Conservation (phyloP, 2,888 invertebrate genomes). For the Achlya flavicornis region DNA sequence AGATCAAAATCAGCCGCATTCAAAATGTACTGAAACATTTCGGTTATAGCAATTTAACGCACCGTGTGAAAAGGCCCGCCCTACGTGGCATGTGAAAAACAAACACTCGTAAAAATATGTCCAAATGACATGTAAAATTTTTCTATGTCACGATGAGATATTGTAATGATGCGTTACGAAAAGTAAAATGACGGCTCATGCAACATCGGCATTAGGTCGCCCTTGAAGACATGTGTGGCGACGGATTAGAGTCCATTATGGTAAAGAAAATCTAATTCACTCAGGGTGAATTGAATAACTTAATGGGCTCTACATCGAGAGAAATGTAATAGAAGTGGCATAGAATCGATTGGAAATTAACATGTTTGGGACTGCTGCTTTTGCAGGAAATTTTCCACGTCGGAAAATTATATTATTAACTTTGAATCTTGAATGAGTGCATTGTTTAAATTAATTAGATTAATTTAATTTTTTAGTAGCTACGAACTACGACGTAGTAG, state of each 20-base stretch:
- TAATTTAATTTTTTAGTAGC: neutral
- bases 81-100: conserved; percentile 66
- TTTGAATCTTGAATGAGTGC: neutral
- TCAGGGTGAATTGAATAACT: conserved; percentile 77
- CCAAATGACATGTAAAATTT: conserved; percentile 82
- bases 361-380: neutral
- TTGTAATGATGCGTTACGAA: conserved; percentile 82
- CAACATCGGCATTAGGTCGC: conserved; percentile 72
- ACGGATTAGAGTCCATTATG: conserved; percentile 73
- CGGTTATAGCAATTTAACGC: conserved; percentile 56
- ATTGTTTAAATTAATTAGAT: neutral
- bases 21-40: conserved; percentile 63
- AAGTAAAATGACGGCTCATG: conserved; percentile 76
- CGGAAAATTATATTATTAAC: neutral
- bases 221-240: conserved; percentile 71
- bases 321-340: conserved; percentile 46
- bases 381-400: neutral
- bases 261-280: conserved; percentile 72
- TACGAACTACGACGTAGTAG: neutral
- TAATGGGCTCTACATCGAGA: conserved; percentile 66
- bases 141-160: conserved; percentile 82
- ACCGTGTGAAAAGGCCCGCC: conserved; percentile 71
- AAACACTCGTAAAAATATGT: conserved; percentile 77
- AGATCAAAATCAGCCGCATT: conserved; percentile 55
- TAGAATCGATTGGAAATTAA: neutral